These are phyloP conservation scores for Galagoides demidoff DNA, from an alignment of 2,797 vertebrate species.

Conservation along the genomic window DNA sequence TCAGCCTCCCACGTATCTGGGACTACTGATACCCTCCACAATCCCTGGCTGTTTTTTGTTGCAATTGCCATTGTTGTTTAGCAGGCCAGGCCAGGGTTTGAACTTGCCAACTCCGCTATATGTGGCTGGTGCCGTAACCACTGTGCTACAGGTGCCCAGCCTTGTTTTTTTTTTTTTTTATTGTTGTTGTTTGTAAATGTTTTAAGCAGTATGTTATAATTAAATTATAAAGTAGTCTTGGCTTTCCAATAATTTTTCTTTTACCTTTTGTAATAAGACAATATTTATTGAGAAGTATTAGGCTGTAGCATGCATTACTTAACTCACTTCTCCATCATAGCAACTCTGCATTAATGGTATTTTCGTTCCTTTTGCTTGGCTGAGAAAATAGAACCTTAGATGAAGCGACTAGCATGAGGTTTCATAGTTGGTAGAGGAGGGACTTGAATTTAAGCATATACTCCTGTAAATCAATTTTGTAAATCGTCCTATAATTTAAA, in stretches of 20 bases:
- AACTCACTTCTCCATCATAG: not conserved
- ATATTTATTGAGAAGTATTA: not conserved
- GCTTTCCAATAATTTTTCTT: not conserved
- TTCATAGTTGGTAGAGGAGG: not conserved
- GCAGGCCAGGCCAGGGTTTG: too few relatives aligned
- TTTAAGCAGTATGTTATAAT: constrained; percentile 22
- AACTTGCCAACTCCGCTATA: too few relatives aligned
- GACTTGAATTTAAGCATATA: not conserved
- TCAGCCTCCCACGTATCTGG: too few relatives aligned
- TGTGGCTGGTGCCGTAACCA: too few relatives aligned
- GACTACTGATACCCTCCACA: too few relatives aligned
- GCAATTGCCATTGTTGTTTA: too few relatives aligned
- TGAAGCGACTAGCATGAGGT: not conserved
- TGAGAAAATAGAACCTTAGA: not conserved
- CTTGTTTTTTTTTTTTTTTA: too few relatives aligned
- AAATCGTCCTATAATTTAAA: not conserved
- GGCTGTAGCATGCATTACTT: not conserved
- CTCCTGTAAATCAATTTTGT: not conserved
- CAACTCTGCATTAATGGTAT: not conserved
- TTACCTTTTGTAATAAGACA: constrained; percentile 22
- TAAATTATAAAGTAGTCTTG: not conserved
- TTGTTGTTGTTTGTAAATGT: not conserved
- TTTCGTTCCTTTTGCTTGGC: not conserved
- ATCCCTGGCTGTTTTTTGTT: too few relatives aligned
- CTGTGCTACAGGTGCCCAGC: too few relatives aligned